Conservation (phyloP, 2,113 vertebrate species). For the Elgaria multicarinata region DNA sequence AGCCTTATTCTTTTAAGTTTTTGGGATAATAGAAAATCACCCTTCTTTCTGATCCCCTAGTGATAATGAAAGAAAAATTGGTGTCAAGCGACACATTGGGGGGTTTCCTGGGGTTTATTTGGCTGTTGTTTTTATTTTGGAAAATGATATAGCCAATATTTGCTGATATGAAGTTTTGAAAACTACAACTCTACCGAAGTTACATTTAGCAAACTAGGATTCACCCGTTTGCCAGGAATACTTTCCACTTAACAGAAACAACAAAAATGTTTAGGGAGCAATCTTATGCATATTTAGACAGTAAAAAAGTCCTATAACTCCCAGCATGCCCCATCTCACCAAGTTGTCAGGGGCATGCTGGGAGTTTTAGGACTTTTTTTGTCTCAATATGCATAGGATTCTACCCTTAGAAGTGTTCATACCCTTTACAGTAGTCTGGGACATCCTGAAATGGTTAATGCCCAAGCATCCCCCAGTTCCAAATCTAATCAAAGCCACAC, state of each 20-base stretch:
- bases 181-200: not conserved
- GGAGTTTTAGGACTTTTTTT: no score
- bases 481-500: no score
- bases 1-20: rapidly evolving
- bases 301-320: no score
- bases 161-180: not conserved
- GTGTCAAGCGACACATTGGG: not conserved
- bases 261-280: not conserved
- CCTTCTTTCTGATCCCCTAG: not conserved
- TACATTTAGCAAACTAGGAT: not conserved
- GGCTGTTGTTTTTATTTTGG: not conserved
- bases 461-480: no score
- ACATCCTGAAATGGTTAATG: no score
- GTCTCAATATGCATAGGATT: no score
- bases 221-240: not conserved
- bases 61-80: slow-evolving; percentile 9
- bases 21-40: not conserved
- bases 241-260: not conserved
- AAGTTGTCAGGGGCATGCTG: no score
- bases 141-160: not conserved
- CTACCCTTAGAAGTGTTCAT: no score
- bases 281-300: no score
- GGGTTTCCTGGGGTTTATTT: not conserved
- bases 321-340: no score
- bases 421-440: no score